Evolutionary conservation across 2,113 vertebrate species (phyloP).

Genomic region (Girardinichthys multiradiatus): DNA sequence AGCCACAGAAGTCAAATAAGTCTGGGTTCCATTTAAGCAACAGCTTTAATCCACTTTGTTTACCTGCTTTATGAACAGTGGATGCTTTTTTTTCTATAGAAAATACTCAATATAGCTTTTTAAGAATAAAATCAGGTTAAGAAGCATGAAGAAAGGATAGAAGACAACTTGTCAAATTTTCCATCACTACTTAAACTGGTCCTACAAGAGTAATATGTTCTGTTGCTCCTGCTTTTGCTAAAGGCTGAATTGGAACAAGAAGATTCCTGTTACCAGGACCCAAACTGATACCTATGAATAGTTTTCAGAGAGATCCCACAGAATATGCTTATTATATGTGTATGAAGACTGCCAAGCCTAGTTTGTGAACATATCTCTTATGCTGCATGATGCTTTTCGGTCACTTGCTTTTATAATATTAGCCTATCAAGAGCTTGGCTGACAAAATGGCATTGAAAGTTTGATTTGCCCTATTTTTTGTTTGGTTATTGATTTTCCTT

Average conservation of each 20-base stretch:
- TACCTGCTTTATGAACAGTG: conserved; percentile 36
- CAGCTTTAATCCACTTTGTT: conserved; percentile 39
- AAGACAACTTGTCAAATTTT: conserved; percentile 30
- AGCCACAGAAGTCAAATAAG: not conserved
- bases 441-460: conserved; percentile 79
- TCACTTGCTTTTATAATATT: conserved; percentile 83
- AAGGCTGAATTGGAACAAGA: conserved; percentile 50
- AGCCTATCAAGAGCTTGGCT: conserved; percentile 80
- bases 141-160: conserved; percentile 15
- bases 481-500: conserved; percentile 64
- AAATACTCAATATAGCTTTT: conserved; percentile 16
- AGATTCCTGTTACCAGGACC: conserved; percentile 36
- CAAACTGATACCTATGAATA: conserved; percentile 40
- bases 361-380: conserved; percentile 81
- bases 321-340: conserved; percentile 67
- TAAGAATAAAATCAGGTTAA: conserved; percentile 14
- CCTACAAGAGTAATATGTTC: conserved; percentile 14
- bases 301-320: conserved; percentile 68
- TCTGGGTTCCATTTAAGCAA: conserved; percentile 31
- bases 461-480: conserved; percentile 73
- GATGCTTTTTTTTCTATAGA: conserved; percentile 18
- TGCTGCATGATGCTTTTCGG: conserved; percentile 86
- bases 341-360: conserved; percentile 92
- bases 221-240: conserved; percentile 16
- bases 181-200: conserved; percentile 8